These are phyloP conservation scores for Astur gentilis DNA, from an alignment of 2,113 vertebrate species.

Conservation along the genomic window DNA sequence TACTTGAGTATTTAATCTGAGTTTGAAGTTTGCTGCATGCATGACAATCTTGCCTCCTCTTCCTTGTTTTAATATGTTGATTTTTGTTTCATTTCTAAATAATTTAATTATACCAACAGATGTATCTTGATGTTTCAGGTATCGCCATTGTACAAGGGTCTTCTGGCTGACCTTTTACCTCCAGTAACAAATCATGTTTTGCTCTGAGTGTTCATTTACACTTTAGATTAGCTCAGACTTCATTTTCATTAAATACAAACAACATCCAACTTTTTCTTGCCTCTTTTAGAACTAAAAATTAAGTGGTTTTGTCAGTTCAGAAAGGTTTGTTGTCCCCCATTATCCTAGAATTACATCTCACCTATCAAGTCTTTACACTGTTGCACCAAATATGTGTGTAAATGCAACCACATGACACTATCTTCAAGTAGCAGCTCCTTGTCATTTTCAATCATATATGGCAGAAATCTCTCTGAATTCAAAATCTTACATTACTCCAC, in stretches of 20 bases:
- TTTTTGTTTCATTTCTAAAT: neutral
- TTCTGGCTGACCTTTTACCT: neutral
- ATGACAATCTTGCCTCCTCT: neutral
- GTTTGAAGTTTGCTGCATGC: neutral
- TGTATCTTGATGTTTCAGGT: neutral
- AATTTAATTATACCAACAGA: neutral
- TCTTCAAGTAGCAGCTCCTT: neutral
- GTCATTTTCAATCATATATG: neutral
- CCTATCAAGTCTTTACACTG: accelerated
- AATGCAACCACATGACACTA: accelerated
- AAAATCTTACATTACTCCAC: neutral
- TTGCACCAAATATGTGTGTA: neutral
- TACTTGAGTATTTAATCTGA: neutral
- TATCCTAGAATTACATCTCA: neutral
- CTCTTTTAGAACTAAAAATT: neutral
- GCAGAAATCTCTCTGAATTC: neutral
- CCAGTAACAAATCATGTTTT: neutral
- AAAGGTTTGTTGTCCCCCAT: neutral
- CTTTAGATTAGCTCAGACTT: neutral
- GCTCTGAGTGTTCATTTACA: neutral
- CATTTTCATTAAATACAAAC: neutral
- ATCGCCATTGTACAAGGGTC: neutral
- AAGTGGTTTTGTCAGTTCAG: neutral
- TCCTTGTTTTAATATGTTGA: neutral
- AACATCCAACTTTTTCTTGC: neutral